These are phyloP conservation scores for Amblyraja radiata DNA, from an alignment of 2,797 vertebrate genomes.

Conservation along the genomic window DNA sequence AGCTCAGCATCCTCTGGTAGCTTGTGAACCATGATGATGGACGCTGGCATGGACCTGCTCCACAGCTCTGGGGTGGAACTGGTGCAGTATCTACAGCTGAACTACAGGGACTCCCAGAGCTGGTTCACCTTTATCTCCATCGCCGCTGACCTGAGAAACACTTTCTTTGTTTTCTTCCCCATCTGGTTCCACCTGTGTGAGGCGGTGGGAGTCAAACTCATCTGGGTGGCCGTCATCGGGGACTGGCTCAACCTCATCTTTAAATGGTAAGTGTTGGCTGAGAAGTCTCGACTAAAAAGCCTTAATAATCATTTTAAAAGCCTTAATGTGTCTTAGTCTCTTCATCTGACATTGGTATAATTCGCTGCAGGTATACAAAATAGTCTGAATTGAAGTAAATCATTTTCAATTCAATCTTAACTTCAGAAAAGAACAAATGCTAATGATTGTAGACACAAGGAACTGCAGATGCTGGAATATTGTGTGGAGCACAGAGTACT, in stretches of 20 bases:
- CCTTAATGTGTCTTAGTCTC: no score
- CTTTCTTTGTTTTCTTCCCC: slow-evolving; percentile 88
- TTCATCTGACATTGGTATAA: background rate
- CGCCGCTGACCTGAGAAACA: slow-evolving; percentile 83
- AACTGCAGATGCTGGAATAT: no score
- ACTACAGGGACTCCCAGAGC: slow-evolving; percentile 69
- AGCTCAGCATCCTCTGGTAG: background rate
- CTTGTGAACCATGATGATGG: slow-evolving; percentile 45
- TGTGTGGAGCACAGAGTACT: no score
- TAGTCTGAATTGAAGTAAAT: background rate
- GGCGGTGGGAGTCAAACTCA: slow-evolving; percentile 75
- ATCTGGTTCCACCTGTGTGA: slow-evolving; percentile 82
- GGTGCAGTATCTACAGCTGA: slow-evolving; percentile 75
- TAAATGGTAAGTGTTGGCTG: slow-evolving; percentile 75
- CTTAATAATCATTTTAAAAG: background rate
- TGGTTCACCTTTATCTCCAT: slow-evolving; percentile 84
- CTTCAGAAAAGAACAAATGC: background rate
- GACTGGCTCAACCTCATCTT: slow-evolving; percentile 96
- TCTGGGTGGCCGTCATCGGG: slow-evolving; percentile 93
- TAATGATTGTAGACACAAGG: background rate
- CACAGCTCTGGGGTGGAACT: slow-evolving; percentile 73
- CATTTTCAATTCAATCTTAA: background rate
- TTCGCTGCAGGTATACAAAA: background rate
- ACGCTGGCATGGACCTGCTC: slow-evolving; percentile 67
- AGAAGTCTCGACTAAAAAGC: background rate